Conservation (phyloP, 1,140 invertebrate genomes). For the Drosophila arizonae region DNA sequence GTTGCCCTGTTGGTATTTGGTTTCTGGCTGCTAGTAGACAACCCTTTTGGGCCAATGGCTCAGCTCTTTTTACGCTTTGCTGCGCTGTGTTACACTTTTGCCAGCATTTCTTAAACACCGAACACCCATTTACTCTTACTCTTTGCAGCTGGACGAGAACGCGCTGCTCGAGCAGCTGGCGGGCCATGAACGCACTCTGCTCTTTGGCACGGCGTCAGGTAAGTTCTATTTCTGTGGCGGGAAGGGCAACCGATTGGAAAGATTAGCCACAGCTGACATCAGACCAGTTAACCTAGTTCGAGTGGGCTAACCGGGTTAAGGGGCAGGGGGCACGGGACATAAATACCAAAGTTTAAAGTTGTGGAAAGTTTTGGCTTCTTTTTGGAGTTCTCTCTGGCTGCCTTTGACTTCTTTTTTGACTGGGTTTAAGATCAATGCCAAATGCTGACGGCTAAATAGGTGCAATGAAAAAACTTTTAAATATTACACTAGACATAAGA, state of each 20-base stretch:
- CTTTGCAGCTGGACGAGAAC: slow-evolving; percentile 76
- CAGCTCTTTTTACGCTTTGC: slow-evolving; percentile 68
- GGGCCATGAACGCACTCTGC: slow-evolving; percentile 72
- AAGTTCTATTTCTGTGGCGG: slow-evolving; percentile 36
- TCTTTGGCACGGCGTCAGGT: slow-evolving; percentile 68
- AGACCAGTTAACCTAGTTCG: slow-evolving; percentile 6
- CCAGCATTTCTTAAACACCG: slow-evolving; percentile 43
- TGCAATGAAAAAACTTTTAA: slow-evolving; percentile 4
- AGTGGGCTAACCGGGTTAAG: no score
- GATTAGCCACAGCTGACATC: slow-evolving; percentile 57
- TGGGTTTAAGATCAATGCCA: slow-evolving; percentile 22
- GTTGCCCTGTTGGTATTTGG: slow-evolving; percentile 10
- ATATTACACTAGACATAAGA: slow-evolving; percentile 13
- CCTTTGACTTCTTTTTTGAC: neutral
- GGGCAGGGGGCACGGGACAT: no score
- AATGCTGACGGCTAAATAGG: slow-evolving; percentile 20
- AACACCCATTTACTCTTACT: slow-evolving; percentile 36
- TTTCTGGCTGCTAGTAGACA: slow-evolving; percentile 27
- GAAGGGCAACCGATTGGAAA: slow-evolving; percentile 53
- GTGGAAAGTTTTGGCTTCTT: slow-evolving; percentile 7
- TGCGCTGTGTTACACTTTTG: slow-evolving; percentile 57
- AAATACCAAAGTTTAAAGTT: neutral
- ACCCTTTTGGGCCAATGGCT: slow-evolving; percentile 54
- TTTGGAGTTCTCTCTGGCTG: neutral
- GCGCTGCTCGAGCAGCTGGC: slow-evolving; percentile 66